Conservation (phyloP, 2,797 vertebrate species). For the Squalus acanthias region DNA sequence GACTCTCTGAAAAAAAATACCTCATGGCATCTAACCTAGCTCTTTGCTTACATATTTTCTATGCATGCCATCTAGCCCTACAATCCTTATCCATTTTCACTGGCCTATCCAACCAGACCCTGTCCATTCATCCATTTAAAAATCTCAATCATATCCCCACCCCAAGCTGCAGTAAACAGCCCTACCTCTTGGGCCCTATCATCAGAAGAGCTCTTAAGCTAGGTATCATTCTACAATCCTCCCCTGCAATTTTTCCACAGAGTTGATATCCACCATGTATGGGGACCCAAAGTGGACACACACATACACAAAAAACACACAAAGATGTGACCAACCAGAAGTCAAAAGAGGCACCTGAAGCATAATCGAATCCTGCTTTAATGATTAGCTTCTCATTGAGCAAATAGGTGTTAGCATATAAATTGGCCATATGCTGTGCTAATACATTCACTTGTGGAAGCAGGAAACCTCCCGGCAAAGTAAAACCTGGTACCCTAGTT, state of each 20-base stretch:
- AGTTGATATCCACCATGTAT: not conserved
- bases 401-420: constrained; percentile 13
- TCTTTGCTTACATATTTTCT: not conserved
- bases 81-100: not conserved
- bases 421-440: not conserved
- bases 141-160: not conserved
- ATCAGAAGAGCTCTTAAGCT: not conserved
- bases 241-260: not conserved
- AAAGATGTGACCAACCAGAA: not conserved
- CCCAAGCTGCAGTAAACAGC: not conserved
- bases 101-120: not conserved
- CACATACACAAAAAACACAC: too few relatives aligned
- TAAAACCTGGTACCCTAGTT: not conserved
- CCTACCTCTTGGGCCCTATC: too few relatives aligned
- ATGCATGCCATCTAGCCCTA: too few relatives aligned
- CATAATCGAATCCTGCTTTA: constrained; percentile 4
- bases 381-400: not conserved
- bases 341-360: not conserved
- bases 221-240: not conserved
- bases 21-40: not conserved
- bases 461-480: not conserved
- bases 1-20: not conserved
- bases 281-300: not conserved
- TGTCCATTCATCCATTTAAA: not conserved
- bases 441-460: not conserved